Evolutionary conservation across 2,113 vertebrate species (phyloP), one percentile per base, ranked within the genome.

Genomic region (Clupea harengus): DNA sequence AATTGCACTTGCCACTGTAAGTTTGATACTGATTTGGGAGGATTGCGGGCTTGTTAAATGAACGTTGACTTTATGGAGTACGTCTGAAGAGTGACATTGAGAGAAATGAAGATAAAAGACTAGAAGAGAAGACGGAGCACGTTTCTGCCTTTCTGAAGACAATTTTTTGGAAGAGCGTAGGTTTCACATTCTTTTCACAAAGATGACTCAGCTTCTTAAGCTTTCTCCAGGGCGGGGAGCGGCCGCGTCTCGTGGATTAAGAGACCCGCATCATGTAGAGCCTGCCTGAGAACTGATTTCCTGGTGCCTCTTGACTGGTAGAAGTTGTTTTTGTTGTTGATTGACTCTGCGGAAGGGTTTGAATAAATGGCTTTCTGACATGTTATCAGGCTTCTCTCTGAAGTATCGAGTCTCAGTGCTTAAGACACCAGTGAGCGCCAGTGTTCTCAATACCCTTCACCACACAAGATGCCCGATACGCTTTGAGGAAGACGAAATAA

Each of bases 301-400:
- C 64, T 75, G 86, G 88, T 89, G 88, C 88, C 89, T 86, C 78
- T 85, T 86, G 64, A 84, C 52, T 39, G 84, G 57, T 86, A 81
- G 88, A 83, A 15, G 47, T 54, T 15, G 13, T 54, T 54, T 13
- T 54, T 85, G 86, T 86, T 54, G 75, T 81, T 82, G 85, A 80
- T 85, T 82, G 81, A 83, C 52, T 89, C 84, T 81, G 47, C 39
- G 60, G 86, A 72, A 86, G 50, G 86, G 81, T 86, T 84, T 82
- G 84, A 89, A 89, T 89, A 89, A 91, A 89, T 87, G 44, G 84
- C 87, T 88, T 89, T 85, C 60, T 88, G 52, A 88, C 64, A 32
- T 84, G 83, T 67, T 85, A 81, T 47, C 83, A 72, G 87, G 81
- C 88, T 89, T 85, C 80, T 84, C 85, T 82, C 44, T 88, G 89